phyloP scores from a whole-genome alignment of 2,797 vertebrate species.

The Pangasius larnaudii region DNA sequence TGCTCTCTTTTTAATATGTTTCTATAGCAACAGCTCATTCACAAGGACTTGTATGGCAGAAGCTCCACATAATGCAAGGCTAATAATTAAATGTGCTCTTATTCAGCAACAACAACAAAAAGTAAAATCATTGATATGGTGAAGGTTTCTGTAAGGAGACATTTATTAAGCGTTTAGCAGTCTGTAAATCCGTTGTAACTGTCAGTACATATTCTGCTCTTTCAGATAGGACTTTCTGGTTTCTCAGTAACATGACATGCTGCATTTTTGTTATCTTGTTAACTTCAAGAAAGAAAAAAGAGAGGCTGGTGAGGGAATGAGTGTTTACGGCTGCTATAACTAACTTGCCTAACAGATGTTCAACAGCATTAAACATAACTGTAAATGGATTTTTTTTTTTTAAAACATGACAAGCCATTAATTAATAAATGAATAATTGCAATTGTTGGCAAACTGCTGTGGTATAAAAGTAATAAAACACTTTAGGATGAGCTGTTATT shows the following conservation, averaged over 20 bases:
- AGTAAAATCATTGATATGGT: neutral
- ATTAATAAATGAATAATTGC: neutral
- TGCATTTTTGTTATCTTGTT: neutral
- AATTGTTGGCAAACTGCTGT: neutral
- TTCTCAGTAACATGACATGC: neutral
- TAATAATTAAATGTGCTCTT: neutral
- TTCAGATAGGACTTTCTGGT: neutral
- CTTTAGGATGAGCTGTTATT: neutral
- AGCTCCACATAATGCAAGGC: neutral
- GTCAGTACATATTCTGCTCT: neutral
- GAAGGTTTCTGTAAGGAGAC: neutral
- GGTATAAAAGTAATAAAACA: neutral
- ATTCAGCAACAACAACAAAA: neutral
- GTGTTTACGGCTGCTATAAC: neutral
- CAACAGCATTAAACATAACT: neutral
- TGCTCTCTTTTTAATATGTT: neutral
- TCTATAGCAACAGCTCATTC: conserved; percentile 8
- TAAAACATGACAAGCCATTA: neutral
- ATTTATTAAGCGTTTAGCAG: neutral
- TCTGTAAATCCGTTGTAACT: neutral
- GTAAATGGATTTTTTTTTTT: no score
- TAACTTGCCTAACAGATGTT: neutral
- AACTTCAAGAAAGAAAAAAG: neutral
- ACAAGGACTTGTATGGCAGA: neutral
- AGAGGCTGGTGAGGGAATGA: neutral